These are phyloP conservation scores for Cassiopea andromeda DNA, from an alignment of 30 jellyfish, hydroid and myxozoan species.

Conservation along the genomic window DNA sequence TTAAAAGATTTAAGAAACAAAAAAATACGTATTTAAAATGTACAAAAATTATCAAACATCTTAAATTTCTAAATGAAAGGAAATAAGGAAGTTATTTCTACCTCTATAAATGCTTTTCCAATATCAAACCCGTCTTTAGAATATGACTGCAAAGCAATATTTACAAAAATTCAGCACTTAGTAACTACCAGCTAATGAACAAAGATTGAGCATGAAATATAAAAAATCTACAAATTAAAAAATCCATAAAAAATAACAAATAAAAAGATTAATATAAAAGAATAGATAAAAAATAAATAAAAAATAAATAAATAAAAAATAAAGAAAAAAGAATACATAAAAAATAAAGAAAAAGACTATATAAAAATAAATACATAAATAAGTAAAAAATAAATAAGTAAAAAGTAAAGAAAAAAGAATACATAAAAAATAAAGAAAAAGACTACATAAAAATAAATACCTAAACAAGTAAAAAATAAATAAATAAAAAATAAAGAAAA, in stretches of 20 bases:
- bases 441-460: not conserved
- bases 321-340: too few species aligned
- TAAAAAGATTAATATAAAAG: too few species aligned
- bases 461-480: too few species aligned
- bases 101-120: constrained; percentile 14
- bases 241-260: not conserved
- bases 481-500: too few species aligned
- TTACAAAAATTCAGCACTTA: not conserved
- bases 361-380: too few species aligned
- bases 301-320: too few species aligned
- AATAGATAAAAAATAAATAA: too few species aligned
- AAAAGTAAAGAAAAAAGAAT: too few species aligned
- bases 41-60: not conserved
- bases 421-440: not conserved
- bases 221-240: not conserved
- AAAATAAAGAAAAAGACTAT: not conserved
- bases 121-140: constrained; percentile 1
- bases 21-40: not conserved
- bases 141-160: not conserved
- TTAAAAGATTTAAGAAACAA: not conserved
- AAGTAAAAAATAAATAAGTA: too few species aligned
- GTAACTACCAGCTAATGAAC: not conserved
- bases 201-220: not conserved
- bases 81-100: not conserved
- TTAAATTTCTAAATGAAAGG: not conserved